Evolutionary conservation across 2,113 vertebrate species (phyloP), one percentile per base, ranked within the genome.

Genomic region (Puffinus mauretanicus): DNA sequence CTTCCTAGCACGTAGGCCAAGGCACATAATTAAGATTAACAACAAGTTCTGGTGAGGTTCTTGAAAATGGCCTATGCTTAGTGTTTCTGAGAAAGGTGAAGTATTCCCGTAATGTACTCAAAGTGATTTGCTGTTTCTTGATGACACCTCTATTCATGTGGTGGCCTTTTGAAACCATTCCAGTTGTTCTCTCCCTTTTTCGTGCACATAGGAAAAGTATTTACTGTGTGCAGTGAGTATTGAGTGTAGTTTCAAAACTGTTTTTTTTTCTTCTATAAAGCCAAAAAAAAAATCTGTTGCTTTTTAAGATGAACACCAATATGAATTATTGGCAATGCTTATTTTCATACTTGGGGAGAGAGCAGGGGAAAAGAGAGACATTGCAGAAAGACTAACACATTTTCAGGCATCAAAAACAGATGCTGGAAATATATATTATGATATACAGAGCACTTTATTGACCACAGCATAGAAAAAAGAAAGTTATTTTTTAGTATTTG

Each of bases 31-130:
- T 76, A 89, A 89, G 78, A 95, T 89, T 96, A 96, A 95, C 66
- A 69, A 42, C 38, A 91, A 73, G 32, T 95, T 96, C 82, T 85
- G 75, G 18, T 73, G 75, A 60, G 38, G 58, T 77, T 95, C 71
- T 94, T 90, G 62, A 87, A 90, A 91, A 87, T 51, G 20, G 66
- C 27, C 54, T 73, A 2, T 62, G 73, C 57, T 69, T n/a, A 73
- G 60, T 38, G 67, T 62, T 96, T 97, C 96, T 94, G 87, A 94
- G 89, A 96, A 96, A 88, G 46, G 55, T 81, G 84, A 95, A 91
- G 64, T 25, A 81, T 97, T 97, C 93, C 87, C 0, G 16, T 93
- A 96, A 95, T 6, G 29, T 67, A 10, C 46, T 88, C 36, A 60
- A 70, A 93, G 55, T 95, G 78, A 95, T 97, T 96, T 96, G 93